Conservation (phyloP, 2,797 vertebrate species). For the Yasuhikotakia modesta region DNA sequence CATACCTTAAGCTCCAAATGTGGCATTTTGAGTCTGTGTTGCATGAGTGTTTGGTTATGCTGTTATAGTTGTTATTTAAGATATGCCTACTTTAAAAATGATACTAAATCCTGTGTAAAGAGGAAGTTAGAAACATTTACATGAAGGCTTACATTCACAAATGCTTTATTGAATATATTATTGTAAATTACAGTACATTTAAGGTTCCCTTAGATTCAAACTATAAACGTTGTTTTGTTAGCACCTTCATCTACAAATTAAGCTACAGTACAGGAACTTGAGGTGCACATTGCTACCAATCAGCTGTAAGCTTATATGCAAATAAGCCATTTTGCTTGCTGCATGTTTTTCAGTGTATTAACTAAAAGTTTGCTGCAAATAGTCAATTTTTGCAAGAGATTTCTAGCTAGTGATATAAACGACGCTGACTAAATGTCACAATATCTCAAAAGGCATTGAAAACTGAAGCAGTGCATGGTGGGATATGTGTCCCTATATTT, state of each 20-base stretch:
- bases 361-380: no score
- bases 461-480: neutral
- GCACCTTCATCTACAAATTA: no score
- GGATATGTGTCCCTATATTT: neutral
- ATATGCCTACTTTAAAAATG: neutral
- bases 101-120: neutral
- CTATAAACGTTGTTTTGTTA: no score
- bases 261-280: neutral
- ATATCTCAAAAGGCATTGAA: neutral
- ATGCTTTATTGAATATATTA: neutral
- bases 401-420: neutral
- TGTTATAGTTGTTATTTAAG: neutral
- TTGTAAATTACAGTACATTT: neutral
- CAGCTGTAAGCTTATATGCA: neutral
- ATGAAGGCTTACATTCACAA: neutral
- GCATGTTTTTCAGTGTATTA: neutral
- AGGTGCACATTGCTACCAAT: neutral
- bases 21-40: neutral
- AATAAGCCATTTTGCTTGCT: neutral
- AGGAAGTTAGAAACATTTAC: neutral
- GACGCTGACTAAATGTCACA: neutral
- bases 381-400: neutral
- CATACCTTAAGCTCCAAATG: constrained; percentile 4
- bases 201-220: neutral
- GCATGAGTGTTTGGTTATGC: neutral